These are phyloP conservation scores for Reticulitermes lucifugus DNA, from an alignment of 2,888 invertebrate species.

Conservation along the genomic window DNA sequence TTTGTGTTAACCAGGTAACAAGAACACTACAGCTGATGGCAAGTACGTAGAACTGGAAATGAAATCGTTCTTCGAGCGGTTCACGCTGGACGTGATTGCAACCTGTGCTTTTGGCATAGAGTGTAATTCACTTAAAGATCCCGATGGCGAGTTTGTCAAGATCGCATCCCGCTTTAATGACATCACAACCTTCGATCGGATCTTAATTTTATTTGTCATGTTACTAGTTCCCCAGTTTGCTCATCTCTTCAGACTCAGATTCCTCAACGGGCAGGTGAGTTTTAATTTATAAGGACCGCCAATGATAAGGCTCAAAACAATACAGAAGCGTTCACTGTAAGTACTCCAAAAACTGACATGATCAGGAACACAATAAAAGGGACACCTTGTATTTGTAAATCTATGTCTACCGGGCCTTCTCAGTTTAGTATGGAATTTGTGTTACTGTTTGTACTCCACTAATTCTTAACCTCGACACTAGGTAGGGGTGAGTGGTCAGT, in stretches of 20 bases:
- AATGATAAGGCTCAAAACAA: too few relatives aligned
- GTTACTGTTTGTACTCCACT: too few relatives aligned
- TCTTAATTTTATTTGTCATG: constrained; percentile 49
- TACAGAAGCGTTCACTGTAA: too few relatives aligned
- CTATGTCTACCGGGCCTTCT: too few relatives aligned
- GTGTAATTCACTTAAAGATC: constrained; percentile 66
- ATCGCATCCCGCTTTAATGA: constrained; percentile 55
- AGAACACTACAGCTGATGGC: background rate
- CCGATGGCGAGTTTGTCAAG: constrained; percentile 66
- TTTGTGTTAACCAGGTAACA: background rate
- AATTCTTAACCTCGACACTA: too few relatives aligned
- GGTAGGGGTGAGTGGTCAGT: too few relatives aligned
- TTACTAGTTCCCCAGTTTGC: constrained; percentile 17
- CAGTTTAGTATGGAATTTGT: too few relatives aligned
- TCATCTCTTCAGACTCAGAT: constrained; percentile 53
- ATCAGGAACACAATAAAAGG: too few relatives aligned
- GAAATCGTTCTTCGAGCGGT: constrained; percentile 69
- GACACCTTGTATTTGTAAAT: too few relatives aligned
- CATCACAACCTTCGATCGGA: constrained; percentile 51
- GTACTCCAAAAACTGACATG: too few relatives aligned
- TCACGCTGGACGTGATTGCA: constrained; percentile 70
- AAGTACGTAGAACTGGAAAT: constrained; percentile 64
- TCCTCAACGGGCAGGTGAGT: constrained; percentile 55
- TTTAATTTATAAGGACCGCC: background rate
- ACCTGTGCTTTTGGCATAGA: constrained; percentile 70